Evolutionary conservation across 2,797 vertebrate genomes (phyloP).

Genomic region (Arctocebus calabarensis): DNA sequence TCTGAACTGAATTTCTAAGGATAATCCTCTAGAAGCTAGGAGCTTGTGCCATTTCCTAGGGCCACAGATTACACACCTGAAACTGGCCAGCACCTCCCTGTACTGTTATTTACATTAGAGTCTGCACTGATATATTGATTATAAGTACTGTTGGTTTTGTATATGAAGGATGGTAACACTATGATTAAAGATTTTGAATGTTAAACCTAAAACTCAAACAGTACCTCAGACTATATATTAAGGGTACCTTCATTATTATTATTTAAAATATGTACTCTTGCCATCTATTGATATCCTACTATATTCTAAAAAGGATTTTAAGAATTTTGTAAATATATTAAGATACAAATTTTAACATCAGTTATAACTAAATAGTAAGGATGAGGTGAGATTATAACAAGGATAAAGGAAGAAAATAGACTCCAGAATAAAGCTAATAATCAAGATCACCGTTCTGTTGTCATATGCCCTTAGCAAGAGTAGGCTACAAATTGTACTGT

Average conservation of each 20-base stretch:
- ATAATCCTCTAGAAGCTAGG: neutral
- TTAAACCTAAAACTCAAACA: neutral
- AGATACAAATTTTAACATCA: neutral
- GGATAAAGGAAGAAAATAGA: neutral
- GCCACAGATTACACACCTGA: neutral
- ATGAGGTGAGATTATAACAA: neutral
- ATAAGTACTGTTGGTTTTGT: neutral
- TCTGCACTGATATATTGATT: neutral
- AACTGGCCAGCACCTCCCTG: neutral
- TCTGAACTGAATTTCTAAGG: neutral
- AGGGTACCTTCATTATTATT: neutral
- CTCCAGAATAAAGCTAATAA: neutral
- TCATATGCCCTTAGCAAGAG: neutral
- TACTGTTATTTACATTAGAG: neutral
- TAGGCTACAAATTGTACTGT: neutral
- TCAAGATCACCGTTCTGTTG: neutral
- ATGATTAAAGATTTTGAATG: slow-evolving; percentile 1
- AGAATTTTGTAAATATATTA: neutral
- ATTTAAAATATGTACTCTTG: neutral
- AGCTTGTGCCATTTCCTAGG: neutral
- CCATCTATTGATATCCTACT: neutral
- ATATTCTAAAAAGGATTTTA: slow-evolving; percentile 14
- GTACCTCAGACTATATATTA: neutral
- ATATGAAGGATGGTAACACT: neutral
- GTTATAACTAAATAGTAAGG: neutral